Conservation (phyloP, 2,888 invertebrate genomes). For the Luperina nickerlii region DNA sequence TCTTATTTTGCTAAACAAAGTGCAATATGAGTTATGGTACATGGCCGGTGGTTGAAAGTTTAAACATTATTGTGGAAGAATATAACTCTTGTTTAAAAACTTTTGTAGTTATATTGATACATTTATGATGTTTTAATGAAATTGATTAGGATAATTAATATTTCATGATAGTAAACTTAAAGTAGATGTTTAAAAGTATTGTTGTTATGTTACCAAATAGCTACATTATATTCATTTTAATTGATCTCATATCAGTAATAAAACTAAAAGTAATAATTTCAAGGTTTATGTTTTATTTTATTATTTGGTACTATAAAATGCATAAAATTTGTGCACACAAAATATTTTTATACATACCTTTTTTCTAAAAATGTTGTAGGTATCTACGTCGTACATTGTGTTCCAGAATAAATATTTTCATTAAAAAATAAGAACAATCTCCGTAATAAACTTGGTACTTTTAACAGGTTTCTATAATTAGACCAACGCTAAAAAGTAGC, state of each 20-base stretch:
- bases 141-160: neutral
- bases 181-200: neutral
- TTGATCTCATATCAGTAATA: neutral
- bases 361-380: neutral
- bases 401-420: conserved; percentile 17
- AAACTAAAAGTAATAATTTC: neutral
- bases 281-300: conserved; percentile 15
- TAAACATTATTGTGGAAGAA: neutral
- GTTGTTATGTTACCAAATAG: neutral
- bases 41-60: neutral
- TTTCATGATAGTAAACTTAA: neutral
- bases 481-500: conserved; percentile 66
- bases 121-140: neutral
- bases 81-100: neutral
- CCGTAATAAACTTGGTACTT: neutral
- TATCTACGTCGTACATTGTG: neutral
- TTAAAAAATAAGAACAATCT: conserved; percentile 43
- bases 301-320: conserved; percentile 1
- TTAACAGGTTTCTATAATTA: conserved; percentile 76
- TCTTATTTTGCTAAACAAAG: neutral
- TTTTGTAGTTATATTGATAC: neutral
- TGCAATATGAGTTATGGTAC: neutral
- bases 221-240: neutral
- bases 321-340: conserved; percentile 9
- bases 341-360: neutral